Evolutionary conservation across 2,113 vertebrate genomes (phyloP).

Genomic region (Saimiri boliviensis): DNA sequence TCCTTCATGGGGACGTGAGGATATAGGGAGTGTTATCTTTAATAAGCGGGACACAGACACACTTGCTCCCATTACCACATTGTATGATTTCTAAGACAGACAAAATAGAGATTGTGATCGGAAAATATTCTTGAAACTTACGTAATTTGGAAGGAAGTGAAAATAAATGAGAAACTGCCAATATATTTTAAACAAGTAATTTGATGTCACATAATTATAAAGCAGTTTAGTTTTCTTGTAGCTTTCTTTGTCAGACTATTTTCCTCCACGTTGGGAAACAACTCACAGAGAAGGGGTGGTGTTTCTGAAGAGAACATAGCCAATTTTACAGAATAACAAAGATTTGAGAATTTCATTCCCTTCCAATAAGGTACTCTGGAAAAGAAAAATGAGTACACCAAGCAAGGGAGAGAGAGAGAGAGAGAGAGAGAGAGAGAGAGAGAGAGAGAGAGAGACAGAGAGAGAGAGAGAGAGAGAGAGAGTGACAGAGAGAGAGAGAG

Average conservation of each 20-base stretch:
- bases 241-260: background rate
- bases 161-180: background rate
- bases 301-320: background rate
- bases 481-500: background rate
- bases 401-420: background rate
- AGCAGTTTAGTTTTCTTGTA: background rate
- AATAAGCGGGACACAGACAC: background rate
- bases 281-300: background rate
- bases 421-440: background rate
- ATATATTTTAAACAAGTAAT: slow-evolving; percentile 4
- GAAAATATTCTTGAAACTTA: background rate
- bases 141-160: background rate
- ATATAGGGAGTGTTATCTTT: background rate
- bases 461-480: background rate
- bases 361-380: background rate
- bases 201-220: background rate
- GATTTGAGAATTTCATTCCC: background rate
- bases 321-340: background rate
- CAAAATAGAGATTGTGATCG: background rate
- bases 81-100: background rate
- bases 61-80: background rate
- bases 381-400: background rate
- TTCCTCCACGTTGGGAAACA: background rate
- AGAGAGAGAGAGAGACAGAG: background rate
- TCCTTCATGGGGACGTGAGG: background rate